A percentile compares a stretch with the other conserved stretches of the same genome.
phyloP scores from a whole-genome alignment of 2,797 vertebrate species.

The Crax fasciolata region DNA sequence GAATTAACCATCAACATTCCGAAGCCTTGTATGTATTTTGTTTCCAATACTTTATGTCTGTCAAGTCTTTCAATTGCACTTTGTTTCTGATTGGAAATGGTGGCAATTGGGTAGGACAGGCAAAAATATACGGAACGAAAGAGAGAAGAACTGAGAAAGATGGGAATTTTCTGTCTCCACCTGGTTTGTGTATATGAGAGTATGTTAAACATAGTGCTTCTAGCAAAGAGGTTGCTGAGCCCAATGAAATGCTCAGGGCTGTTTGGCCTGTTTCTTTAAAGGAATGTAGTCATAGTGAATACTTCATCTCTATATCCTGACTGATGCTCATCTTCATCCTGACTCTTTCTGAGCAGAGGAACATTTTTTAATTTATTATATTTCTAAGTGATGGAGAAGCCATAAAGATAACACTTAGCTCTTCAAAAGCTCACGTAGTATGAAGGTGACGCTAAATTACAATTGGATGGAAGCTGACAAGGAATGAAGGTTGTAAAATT shows the following conservation, averaged over 20 bases:
- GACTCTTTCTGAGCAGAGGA: not conserved
- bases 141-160: not conserved
- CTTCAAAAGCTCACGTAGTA: not conserved
- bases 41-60: not conserved
- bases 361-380: not conserved
- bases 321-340: not conserved
- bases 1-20: not conserved
- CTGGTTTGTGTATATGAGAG: not conserved
- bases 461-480: not conserved
- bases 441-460: rapidly evolving
- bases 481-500: not conserved
- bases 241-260: not conserved
- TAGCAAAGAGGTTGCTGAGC: not conserved
- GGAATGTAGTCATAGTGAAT: not conserved
- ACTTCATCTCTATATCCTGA: not conserved
- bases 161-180: not conserved
- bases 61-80: not conserved
- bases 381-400: constrained; percentile 1
- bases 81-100: not conserved
- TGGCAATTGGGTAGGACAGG: not conserved
- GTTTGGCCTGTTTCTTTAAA: not conserved
- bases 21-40: not conserved
- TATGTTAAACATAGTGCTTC: not conserved
- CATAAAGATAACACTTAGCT: not conserved
- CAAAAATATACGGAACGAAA: not conserved